Percentiles rank a stretch among this genome's conserved stretches.
These are phyloP conservation scores for Caranx melampygus DNA, from an alignment of 2,113 vertebrate genomes.

Conservation along the genomic window DNA sequence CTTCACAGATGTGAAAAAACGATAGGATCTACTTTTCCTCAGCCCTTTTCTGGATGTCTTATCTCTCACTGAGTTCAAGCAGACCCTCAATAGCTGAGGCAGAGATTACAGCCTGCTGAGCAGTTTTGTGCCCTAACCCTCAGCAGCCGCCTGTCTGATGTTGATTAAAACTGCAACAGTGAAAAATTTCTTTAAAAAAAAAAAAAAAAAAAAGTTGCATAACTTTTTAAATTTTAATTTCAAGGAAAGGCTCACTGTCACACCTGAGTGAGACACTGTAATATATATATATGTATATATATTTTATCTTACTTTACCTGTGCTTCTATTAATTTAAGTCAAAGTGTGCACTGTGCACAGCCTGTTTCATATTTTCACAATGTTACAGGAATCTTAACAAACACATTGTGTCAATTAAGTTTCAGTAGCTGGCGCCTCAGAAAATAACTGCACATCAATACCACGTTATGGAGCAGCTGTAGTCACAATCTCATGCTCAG, in stretches of 20 bases:
- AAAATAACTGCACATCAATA: neutral
- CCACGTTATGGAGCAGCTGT: neutral
- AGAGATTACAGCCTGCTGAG: slow-evolving; percentile 35
- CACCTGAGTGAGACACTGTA: neutral
- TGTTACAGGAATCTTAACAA: neutral
- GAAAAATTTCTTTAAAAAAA: slow-evolving; percentile 6
- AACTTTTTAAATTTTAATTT: neutral
- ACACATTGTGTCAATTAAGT: neutral
- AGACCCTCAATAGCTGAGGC: slow-evolving; percentile 11
- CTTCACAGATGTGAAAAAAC: neutral
- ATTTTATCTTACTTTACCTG: neutral
- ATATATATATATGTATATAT: too few species aligned
- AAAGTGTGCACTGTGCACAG: neutral
- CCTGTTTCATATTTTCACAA: neutral
- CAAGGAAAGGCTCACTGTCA: neutral
- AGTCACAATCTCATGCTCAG: slow-evolving; percentile 8
- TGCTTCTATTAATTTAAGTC: neutral
- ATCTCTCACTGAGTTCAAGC: slow-evolving; percentile 21
- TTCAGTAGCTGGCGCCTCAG: neutral
- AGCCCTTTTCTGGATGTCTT: neutral
- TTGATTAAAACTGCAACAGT: slow-evolving; percentile 31
- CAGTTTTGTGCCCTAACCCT: slow-evolving; percentile 22
- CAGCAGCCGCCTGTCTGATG: slow-evolving; percentile 40
- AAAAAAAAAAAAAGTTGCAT: neutral
- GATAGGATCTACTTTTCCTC: neutral